Conservation (phyloP, 2,888 invertebrate species). For the Drosophila mettleri region DNA sequence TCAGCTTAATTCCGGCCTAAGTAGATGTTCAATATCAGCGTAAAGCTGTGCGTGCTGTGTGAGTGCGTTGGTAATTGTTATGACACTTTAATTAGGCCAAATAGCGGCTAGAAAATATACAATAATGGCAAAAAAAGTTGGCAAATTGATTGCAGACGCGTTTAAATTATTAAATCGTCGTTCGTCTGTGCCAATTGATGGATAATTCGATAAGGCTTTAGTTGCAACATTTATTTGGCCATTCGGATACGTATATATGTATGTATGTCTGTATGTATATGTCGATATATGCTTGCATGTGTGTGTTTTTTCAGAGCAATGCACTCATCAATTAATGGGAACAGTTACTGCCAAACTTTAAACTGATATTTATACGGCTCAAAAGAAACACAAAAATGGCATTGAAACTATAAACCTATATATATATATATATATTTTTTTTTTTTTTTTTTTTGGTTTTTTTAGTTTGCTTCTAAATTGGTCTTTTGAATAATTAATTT, state of each 20-base stretch:
- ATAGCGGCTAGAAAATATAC: constrained; percentile 33
- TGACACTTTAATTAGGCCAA: constrained; percentile 75
- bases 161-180: constrained; percentile 57
- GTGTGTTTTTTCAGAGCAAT: neutral
- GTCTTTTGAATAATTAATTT: too few relatives aligned
- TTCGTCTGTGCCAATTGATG: constrained; percentile 49
- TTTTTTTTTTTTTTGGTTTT: too few relatives aligned
- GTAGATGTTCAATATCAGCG: constrained; percentile 53
- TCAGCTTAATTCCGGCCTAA: constrained; percentile 49
- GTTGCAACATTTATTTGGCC: constrained; percentile 21
- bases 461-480: too few relatives aligned
- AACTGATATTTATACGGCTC: neutral
- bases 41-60: constrained; percentile 2
- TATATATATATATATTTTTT: too few relatives aligned
- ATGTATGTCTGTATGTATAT: neutral
- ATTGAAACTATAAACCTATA: constrained; percentile 1
- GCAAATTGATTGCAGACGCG: constrained; percentile 55
- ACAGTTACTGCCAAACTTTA: constrained; percentile 6
- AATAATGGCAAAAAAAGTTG: constrained; percentile 36
- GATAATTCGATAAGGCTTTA: constrained; percentile 37
- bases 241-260: neutral
- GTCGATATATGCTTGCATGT: neutral
- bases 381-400: neutral
- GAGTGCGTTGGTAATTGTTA: constrained; percentile 61
- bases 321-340: constrained; percentile 1